These are phyloP conservation scores for Microcebus griseorufus DNA, from an alignment of 2,113 vertebrate species.

Conservation along the genomic window DNA sequence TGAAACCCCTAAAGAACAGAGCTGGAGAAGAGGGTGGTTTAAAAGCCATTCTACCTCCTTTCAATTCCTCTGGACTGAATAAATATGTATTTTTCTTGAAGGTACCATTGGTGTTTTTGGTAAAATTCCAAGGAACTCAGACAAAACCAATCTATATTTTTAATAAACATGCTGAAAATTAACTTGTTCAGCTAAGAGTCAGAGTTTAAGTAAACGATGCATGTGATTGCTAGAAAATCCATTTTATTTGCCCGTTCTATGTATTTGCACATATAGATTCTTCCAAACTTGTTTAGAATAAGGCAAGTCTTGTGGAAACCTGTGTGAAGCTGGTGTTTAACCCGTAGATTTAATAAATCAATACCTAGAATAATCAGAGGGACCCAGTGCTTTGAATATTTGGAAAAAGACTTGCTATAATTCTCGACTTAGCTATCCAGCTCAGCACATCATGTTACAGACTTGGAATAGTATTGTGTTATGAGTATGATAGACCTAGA, in stretches of 20 bases:
- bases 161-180: background rate
- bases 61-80: background rate
- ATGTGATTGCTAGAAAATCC: background rate
- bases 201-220: background rate
- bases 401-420: background rate
- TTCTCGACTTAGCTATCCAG: background rate
- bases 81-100: background rate
- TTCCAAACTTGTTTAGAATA: background rate
- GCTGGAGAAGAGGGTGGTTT: background rate
- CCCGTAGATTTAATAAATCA: background rate
- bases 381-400: background rate
- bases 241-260: too few relatives aligned
- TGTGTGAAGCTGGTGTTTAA: background rate
- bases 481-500: fast-evolving
- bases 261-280: background rate
- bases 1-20: background rate
- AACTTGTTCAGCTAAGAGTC: background rate
- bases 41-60: background rate
- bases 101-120: background rate
- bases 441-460: background rate
- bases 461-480: too few relatives aligned
- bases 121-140: background rate
- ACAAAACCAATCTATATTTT: background rate
- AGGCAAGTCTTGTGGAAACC: background rate
- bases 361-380: background rate